Conservation (phyloP, 2,797 vertebrate species). For the Gouania willdenowi region DNA sequence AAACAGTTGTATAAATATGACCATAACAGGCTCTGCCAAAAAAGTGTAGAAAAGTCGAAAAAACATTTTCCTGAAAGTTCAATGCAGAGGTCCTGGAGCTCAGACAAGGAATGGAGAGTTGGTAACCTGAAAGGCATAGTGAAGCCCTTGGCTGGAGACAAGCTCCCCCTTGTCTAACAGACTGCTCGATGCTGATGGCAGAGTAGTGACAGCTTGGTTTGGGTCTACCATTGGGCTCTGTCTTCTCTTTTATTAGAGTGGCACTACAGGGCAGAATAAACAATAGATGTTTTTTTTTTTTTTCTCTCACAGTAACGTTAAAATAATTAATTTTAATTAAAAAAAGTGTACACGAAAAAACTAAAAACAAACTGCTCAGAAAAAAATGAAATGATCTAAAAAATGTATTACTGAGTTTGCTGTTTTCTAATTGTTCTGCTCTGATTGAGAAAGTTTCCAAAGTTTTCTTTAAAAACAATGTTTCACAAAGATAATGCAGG, state of each 20-base stretch:
- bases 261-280: slow-evolving; percentile 58
- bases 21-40: slow-evolving; percentile 31
- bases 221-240: slow-evolving; percentile 42
- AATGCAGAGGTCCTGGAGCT: slow-evolving; percentile 29
- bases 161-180: slow-evolving; percentile 69
- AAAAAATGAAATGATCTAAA: slow-evolving; percentile 11
- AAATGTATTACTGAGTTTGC: slow-evolving; percentile 1
- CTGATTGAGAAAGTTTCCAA: slow-evolving; percentile 11
- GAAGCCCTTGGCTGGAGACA: slow-evolving; percentile 52
- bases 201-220: slow-evolving; percentile 61
- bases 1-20: slow-evolving; percentile 18
- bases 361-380: slow-evolving; percentile 1
- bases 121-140: slow-evolving; percentile 69
- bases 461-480: slow-evolving; percentile 30
- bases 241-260: slow-evolving; percentile 59
- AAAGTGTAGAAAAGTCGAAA: slow-evolving; percentile 39
- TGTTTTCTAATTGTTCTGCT: slow-evolving; percentile 9
- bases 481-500: slow-evolving; percentile 3
- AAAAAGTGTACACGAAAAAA: neutral
- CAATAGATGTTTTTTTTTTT: slow-evolving; percentile 56
- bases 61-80: slow-evolving; percentile 26
- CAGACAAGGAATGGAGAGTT: slow-evolving; percentile 27
- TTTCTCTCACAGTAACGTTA: slow-evolving; percentile 35
- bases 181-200: slow-evolving; percentile 75
- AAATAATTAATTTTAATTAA: neutral